Evolutionary conservation across 2,113 vertebrate genomes (phyloP).

Genomic region (Copsychus sechellarum): DNA sequence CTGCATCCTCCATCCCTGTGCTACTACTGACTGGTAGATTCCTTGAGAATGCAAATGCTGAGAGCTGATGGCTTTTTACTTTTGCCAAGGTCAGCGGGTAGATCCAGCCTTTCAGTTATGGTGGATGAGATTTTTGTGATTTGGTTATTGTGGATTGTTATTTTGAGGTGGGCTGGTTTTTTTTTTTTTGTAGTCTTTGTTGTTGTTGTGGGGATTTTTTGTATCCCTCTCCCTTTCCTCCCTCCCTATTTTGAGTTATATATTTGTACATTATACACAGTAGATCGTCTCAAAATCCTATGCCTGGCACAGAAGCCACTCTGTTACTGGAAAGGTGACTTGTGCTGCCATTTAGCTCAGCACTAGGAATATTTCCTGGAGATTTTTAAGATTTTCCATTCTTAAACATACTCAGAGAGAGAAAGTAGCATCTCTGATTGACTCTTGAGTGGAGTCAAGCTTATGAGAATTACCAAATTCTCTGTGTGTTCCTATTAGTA

Average conservation of each 20-base stretch:
- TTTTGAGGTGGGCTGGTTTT: not conserved
- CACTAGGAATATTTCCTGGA: not conserved
- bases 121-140: not conserved
- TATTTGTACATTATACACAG: not conserved
- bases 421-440: not conserved
- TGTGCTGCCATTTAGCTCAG: not conserved
- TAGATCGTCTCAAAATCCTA: not conserved
- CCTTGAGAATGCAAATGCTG: not conserved
- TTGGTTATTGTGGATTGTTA: not conserved
- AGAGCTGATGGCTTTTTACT: accelerated
- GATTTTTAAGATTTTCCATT: not conserved
- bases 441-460: not conserved
- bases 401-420: not conserved
- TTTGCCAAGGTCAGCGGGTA: not conserved
- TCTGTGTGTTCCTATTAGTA: not conserved
- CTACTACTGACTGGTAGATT: not conserved
- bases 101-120: not conserved
- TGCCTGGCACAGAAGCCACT: not conserved
- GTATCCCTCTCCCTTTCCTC: not conserved
- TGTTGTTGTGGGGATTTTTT: not conserved
- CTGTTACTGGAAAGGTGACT: not conserved
- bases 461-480: not conserved
- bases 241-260: not conserved
- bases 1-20: not conserved
- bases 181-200: not conserved